A percentile compares a stretch with the other conserved stretches of the same genome.
Conservation (phyloP, 2,888 invertebrate genomes). For the Catocala nupta region DNA sequence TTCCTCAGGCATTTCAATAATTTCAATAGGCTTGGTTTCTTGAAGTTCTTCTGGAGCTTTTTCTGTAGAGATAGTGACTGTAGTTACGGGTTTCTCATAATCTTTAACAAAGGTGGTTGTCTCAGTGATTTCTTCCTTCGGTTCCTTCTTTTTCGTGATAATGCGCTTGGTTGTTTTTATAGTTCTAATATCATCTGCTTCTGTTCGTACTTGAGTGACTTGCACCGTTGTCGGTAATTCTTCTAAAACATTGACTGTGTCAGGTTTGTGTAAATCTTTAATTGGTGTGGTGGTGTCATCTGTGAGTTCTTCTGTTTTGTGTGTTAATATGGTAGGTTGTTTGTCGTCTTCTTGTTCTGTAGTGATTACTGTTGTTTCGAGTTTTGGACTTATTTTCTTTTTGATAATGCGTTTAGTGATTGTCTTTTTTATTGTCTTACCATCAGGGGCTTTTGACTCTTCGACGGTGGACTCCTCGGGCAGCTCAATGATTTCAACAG, state of each 20-base stretch:
- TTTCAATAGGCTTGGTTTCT: not conserved
- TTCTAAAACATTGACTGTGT: slow-evolving; percentile 46
- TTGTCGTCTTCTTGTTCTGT: slow-evolving; percentile 61
- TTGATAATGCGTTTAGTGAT: slow-evolving; percentile 54
- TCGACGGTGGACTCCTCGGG: slow-evolving; percentile 59
- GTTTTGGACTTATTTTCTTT: slow-evolving; percentile 44
- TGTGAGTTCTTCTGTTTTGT: slow-evolving; percentile 20
- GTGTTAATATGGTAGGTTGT: slow-evolving; percentile 36
- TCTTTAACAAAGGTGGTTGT: slow-evolving; percentile 24
- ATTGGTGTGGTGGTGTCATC: slow-evolving; percentile 20
- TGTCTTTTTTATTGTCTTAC: slow-evolving; percentile 58
- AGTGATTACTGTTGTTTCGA: slow-evolving; percentile 52
- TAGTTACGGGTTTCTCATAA: slow-evolving; percentile 25
- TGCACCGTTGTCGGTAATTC: slow-evolving; percentile 19
- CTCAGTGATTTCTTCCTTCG: slow-evolving; percentile 59
- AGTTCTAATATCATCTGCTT: slow-evolving; percentile 19
- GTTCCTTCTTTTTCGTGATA: slow-evolving; percentile 41
- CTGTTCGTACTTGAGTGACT: slow-evolving; percentile 15
- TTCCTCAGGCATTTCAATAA: slow-evolving; percentile 23
- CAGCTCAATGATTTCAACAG: slow-evolving; percentile 63
- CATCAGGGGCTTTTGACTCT: slow-evolving; percentile 57
- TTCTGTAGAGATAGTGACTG: slow-evolving; percentile 17
- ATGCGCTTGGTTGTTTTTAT: slow-evolving; percentile 24
- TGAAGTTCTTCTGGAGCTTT: not conserved
- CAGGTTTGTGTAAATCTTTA: slow-evolving; percentile 2